Evolutionary conservation across 2,113 vertebrate species (phyloP).

Genomic region (Brachionichthys hirsutus): DNA sequence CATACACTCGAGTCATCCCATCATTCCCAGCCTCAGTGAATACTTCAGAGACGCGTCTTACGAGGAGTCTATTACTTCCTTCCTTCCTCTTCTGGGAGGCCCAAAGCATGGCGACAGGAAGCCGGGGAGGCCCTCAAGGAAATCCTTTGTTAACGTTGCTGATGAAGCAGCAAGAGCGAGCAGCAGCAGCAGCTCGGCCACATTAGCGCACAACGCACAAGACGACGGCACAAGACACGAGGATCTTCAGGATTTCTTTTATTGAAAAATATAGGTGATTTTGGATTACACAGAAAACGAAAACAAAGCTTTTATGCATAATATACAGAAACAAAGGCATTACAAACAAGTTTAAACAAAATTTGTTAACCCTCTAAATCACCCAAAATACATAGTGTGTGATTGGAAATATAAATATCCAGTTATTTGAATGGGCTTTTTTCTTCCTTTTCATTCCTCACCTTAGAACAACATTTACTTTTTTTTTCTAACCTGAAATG

Average conservation of each 20-base stretch:
- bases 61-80: conserved; percentile 64
- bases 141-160: conserved; percentile 42
- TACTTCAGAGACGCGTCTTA: conserved; percentile 36
- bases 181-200: background rate
- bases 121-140: conserved; percentile 37
- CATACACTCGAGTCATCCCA: conserved; percentile 18
- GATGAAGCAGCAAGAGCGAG: no score
- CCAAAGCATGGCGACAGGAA: conserved; percentile 43
- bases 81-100: conserved; percentile 55
- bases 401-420: conserved; percentile 49
- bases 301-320: conserved; percentile 42
- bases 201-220: background rate
- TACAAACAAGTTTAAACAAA: conserved; percentile 20
- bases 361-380: conserved; percentile 10
- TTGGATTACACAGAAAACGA: conserved; percentile 59
- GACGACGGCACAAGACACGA: conserved; percentile 10
- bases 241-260: conserved; percentile 62
- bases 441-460: background rate
- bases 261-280: conserved; percentile 84
- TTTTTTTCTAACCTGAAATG: conserved; percentile 20
- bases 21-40: conserved; percentile 16
- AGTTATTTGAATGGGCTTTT: conserved; percentile 35
- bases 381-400: conserved; percentile 51
- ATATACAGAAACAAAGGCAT: conserved; percentile 27
- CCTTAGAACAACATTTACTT: background rate